Base-by-base conservation (phyloP, 2,888 invertebrate species). In the Hemicrepidius hirtus region DNA sequence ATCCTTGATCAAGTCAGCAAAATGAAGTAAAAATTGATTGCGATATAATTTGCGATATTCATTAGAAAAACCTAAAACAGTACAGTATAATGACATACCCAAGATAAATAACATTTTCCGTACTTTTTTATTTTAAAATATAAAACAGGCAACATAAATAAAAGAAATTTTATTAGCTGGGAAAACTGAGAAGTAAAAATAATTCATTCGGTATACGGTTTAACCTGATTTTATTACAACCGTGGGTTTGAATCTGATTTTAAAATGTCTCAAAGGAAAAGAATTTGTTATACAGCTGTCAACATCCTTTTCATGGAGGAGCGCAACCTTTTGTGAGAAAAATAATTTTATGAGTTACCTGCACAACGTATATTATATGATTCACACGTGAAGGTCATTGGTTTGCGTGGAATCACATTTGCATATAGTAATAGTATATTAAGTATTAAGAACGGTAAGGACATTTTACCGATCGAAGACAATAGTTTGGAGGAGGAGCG, bases 351-450 rank as follows among this genome's bases (percentile, higher is more conserved):
- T 57, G 46, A 57, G 46, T 41, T 28, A 66, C 18, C 44, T 41
- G 40, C 18, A 16, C 32, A 35, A 13, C 24, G 68, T 35, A 37
- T 41, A 63, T 24, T 24, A 24, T 24, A 24, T 69, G 63, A 69
- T 63, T 70, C 70, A 70, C 70, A 57, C 64, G 70, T 70, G 55
- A 70, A 70, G 70, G 70, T 70, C 53, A 62, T 62, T 66, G 53
- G 53, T 62, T 64, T 37, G 64, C 70, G 70, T 70, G 70, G 55
- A 70, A 70, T 53, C 55, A 24, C 55, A 66, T 66, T 66, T 53
- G 55, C 66, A 66, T 66, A 55, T 50, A 53, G 53, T 66, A 70
- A n/a, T n/a, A n/a, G n/a, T n/a, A n/a, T n/a, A n/a, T n/a, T n/a
- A n/a, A n/a, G n/a, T n/a, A n/a, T n/a, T n/a, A n/a, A n/a, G n/a